Base-by-base conservation (phyloP, 2,888 invertebrate species). In the Protonemura montana region DNA sequence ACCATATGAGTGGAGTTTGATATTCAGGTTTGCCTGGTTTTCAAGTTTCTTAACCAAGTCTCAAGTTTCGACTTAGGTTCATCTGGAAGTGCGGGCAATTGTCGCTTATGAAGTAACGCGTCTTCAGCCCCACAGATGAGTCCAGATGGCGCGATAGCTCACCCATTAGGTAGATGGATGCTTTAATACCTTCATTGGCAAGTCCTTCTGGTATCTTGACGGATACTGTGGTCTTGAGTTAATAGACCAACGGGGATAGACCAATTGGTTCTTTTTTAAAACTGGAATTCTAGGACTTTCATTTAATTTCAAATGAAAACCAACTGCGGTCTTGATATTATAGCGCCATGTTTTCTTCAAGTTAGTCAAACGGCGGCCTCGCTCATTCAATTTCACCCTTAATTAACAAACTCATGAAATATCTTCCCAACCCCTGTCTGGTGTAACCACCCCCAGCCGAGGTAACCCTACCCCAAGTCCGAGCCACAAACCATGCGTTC, bases 341-440 rank as follows among this genome's bases (percentile, higher is more conserved):
- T n/a, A n/a, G n/a, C n/a, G n/a, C n/a, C n/a, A 35, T 10, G 35
- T 35, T 6, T 35, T 35, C 5, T 35, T 35, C 35, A 35, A 35
- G 35, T 10, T 59, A 59, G 59, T 21, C 59, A 59, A 59, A 59
- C 35, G 21, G 59, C 21, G 21, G 59, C 13, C 16, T 59, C 59
- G 59, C 35, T 35, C 35, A 83, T 83, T 41, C 35, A 83, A 83
- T 83, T 83, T 42, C 82, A 42, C n/a, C 27, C 35, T 83, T 83
- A 83, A 83, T 83, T 83, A 83, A 83, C 82, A 42, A 21, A 25
- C 29, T 42, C 30, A 13, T 83, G 5, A 35, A 83, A 25, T 7
- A 5, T n/a, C 5, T 25, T n/a, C 26, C 35, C n/a, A n/a, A n/a
- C n/a, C 21, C 42, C 35, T 21, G 21, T 35, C 29, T 41, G 41